Percentiles rank a stretch among this genome's conserved stretches.
Evolutionary conservation across 37 sponge, comb jelly and placozoan species (phyloP).

Genomic region (Petrosia ficiformis): DNA sequence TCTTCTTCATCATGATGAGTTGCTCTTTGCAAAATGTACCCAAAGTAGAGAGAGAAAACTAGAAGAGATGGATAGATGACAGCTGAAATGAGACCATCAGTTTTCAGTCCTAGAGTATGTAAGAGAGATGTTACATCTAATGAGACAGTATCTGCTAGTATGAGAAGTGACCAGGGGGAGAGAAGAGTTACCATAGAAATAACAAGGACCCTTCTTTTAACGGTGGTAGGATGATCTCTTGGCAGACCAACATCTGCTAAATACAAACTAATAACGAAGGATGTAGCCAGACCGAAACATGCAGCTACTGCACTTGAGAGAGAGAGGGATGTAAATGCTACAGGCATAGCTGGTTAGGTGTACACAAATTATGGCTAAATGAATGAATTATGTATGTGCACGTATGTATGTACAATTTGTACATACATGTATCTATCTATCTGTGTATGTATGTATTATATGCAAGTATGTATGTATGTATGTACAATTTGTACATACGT

Average conservation of each 20-base stretch:
- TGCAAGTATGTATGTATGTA: no score
- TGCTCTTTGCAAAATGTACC: constrained; percentile 42
- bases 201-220: constrained; percentile 36
- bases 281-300: constrained; percentile 22
- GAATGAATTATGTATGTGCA: no score
- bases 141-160: not conserved
- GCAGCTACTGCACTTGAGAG: constrained; percentile 5
- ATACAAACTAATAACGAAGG: constrained; percentile 54
- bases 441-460: no score
- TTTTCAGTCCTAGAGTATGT: constrained; percentile 13
- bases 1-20: constrained; percentile 1
- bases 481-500: no score
- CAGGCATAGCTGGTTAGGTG: no score
- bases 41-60: constrained; percentile 39
- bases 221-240: constrained; percentile 46
- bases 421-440: no score
- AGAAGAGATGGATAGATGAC: constrained; percentile 40
- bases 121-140: constrained; percentile 5
- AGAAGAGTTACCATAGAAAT: constrained; percentile 1
- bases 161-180: constrained; percentile 23
- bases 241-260: constrained; percentile 33
- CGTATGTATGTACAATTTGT: no score
- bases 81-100: constrained; percentile 17
- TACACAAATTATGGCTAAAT: no score
- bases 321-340: constrained; percentile 20